A percentile compares a stretch with the other conserved stretches of the same genome.
Conservation (phyloP, 2,888 invertebrate species). For the Lacanobia oleracea region DNA sequence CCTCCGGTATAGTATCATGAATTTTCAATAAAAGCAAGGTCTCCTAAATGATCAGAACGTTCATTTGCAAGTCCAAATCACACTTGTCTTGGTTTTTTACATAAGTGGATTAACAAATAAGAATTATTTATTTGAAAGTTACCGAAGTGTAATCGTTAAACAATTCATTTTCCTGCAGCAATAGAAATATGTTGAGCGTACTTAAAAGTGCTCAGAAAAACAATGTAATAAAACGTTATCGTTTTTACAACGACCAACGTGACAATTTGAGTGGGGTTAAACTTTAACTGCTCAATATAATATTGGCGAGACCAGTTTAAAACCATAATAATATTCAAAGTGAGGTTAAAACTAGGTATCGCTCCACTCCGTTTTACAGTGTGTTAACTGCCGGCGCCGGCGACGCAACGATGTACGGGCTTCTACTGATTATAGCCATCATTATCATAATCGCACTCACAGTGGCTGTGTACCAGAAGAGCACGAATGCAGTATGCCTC, state of each 20-base stretch:
- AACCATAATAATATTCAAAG: neutral
- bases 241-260: neutral
- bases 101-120: neutral
- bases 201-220: neutral
- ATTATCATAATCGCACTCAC: slow-evolving; percentile 45
- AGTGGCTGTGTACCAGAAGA: slow-evolving; percentile 56
- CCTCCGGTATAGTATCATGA: no score
- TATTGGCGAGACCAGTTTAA: neutral
- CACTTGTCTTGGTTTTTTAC: no score
- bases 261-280: neutral
- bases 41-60: no score
- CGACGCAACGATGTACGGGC: slow-evolving; percentile 34
- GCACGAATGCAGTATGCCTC: slow-evolving; percentile 65
- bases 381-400: neutral
- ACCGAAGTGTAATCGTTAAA: neutral
- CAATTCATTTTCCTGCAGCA: neutral
- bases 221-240: neutral
- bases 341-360: neutral
- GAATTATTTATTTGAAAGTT: neutral
- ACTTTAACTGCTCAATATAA: neutral
- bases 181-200: neutral
- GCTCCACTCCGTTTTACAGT: slow-evolving; percentile 12
- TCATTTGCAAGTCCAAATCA: no score
- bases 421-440: slow-evolving; percentile 35
- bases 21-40: no score